Conservation (phyloP, 2,797 vertebrate species). For the Cossypha dichroa region DNA sequence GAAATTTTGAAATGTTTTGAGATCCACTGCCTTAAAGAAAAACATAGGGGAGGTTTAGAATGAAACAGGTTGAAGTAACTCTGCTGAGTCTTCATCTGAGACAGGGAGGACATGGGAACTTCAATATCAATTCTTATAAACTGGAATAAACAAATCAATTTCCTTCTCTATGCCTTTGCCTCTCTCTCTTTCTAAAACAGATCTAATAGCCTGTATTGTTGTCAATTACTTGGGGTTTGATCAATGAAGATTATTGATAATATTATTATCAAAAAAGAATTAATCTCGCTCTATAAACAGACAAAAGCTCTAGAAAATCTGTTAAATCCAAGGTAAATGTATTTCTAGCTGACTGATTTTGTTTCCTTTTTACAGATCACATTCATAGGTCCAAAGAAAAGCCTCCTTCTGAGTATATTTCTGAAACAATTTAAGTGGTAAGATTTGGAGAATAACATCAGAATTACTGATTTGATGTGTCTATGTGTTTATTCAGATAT, state of each 20-base stretch:
- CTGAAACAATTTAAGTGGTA: conserved; percentile 96
- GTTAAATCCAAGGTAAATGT: neutral
- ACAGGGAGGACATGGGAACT: neutral
- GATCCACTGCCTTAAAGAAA: neutral
- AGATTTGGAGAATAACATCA: conserved; percentile 9
- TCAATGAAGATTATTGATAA: neutral
- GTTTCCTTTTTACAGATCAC: conserved; percentile 79
- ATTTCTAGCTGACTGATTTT: neutral
- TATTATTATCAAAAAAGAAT: neutral
- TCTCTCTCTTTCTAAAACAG: neutral
- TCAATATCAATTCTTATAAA: neutral
- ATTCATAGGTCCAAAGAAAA: conserved; percentile 91
- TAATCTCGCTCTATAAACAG: fast-evolving
- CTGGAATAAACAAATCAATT: neutral
- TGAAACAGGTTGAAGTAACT: neutral
- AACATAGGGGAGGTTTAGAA: neutral
- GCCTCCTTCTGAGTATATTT: conserved; percentile 91
- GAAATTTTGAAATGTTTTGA: neutral
- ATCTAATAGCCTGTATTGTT: neutral
- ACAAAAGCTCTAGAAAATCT: neutral
- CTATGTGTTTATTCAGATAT: neutral
- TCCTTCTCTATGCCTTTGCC: neutral
- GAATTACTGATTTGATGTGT: neutral
- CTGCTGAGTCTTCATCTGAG: neutral
- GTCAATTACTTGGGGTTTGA: neutral